These are phyloP conservation scores for Troilus luridus DNA, from an alignment of 2,888 invertebrate genomes.

Conservation along the genomic window DNA sequence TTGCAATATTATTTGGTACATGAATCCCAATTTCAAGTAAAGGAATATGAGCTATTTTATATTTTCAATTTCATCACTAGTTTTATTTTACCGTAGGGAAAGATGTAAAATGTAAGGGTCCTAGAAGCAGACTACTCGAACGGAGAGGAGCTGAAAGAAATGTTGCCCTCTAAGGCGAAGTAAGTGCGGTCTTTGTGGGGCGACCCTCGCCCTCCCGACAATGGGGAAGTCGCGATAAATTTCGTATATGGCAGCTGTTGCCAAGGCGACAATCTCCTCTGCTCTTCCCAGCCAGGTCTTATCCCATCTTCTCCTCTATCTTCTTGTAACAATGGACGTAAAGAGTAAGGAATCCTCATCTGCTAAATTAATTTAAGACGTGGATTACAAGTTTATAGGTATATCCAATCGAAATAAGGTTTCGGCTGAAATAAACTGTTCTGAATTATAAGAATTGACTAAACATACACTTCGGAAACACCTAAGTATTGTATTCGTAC, in stretches of 20 bases:
- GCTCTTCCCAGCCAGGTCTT: not conserved
- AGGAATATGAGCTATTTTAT: not conserved
- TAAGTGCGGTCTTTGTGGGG: constrained; percentile 45
- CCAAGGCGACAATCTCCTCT: constrained; percentile 42
- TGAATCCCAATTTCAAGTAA: not conserved
- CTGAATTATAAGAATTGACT: no score
- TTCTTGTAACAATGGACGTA: not conserved
- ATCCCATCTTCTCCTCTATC: not conserved
- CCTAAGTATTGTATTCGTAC: no score
- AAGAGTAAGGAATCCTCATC: not conserved
- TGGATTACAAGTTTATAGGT: not conserved
- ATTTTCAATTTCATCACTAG: not conserved
- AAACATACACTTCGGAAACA: no score
- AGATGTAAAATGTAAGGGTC: constrained; percentile 9
- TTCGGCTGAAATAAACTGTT: not conserved
- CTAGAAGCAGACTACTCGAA: constrained; percentile 2
- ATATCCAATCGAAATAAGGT: not conserved
- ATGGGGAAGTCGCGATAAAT: constrained; percentile 49
- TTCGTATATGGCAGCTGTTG: constrained; percentile 46
- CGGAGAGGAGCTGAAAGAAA: constrained; percentile 39
- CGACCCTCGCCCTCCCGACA: constrained; percentile 46
- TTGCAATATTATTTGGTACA: not conserved
- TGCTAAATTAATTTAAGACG: not conserved
- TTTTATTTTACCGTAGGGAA: not conserved
- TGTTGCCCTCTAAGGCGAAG: constrained; percentile 25